Evolutionary conservation across 2,888 invertebrate genomes (phyloP), one percentile per base, ranked within the genome.

Genomic region (Acronicta alni): DNA sequence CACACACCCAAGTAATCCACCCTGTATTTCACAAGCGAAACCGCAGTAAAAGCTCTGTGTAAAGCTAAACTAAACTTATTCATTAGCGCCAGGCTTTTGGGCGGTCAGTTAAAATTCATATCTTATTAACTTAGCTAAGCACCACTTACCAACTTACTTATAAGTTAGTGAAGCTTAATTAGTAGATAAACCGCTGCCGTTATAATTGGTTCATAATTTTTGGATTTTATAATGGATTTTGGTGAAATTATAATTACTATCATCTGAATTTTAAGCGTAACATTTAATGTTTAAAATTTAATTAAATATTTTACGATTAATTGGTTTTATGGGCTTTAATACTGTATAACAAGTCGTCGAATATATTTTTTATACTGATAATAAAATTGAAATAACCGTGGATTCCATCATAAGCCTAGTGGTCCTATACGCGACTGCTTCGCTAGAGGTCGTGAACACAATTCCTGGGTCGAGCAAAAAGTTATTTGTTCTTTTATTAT

Each of bases 61-160:
- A 35, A 56, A 52, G 35, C 54, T 49, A 46, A 77, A 70, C 56
- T 53, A 76, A 79, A 81, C 77, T 82, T 82, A 82, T 82, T 80
- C 83, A 83, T 83, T 74, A 77, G 41, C 65, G 57, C 38, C 65
- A 70, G 61, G 73, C 68, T 75, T 74, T 75, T 73, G 62, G 77
- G 69, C 47, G 55, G 67, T 64, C 78, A 74, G 80, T 83, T 82
- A 80, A 84, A 83, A 81, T 83, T 84, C 81, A 82, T 80, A 78
- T 82, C 84, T 81, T 84, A 84, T 82, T 80, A 84, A 81, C 75
- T 80, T 75, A 75, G 72, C 78, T 71, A 60, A 76, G 79, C 49
- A 77, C 72, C 78, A 78, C 80, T 79, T 75, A 75, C 67, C 67
- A 82, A 84, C 74, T 78, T 81, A 77, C 78, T 80, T 75, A 72